phyloP scores from a whole-genome alignment of 1,140 invertebrate genomes.

The Belonocnema kinseyi region DNA sequence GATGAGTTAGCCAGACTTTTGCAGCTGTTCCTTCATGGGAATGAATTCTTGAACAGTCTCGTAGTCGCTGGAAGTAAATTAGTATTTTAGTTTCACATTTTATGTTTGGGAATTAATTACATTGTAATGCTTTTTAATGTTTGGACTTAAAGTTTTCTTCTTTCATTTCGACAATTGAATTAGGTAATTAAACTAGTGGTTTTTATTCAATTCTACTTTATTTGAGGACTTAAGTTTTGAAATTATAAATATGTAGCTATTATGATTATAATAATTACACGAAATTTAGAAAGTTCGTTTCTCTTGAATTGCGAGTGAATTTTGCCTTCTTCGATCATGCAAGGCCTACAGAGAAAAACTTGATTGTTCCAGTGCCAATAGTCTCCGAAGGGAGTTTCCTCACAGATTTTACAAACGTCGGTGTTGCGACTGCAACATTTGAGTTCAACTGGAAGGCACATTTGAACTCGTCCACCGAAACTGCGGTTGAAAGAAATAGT shows the following conservation, averaged over 20 bases:
- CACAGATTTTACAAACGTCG: constrained; percentile 63
- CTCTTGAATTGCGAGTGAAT: constrained; percentile 49
- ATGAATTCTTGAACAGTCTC: constrained; percentile 68
- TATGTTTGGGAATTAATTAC: neutral
- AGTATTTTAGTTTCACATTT: constrained; percentile 32
- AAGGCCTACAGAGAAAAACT: constrained; percentile 63
- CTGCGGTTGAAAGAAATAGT: constrained; percentile 57
- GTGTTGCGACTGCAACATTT: constrained; percentile 64
- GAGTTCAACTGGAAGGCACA: constrained; percentile 64
- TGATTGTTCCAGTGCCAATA: constrained; percentile 68
- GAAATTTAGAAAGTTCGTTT: constrained; percentile 56
- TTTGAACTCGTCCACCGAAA: constrained; percentile 64
- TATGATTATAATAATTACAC: constrained; percentile 48
- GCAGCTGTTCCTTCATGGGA: constrained; percentile 65
- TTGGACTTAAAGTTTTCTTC: neutral
- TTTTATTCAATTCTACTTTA: neutral
- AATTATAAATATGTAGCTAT: constrained; percentile 33
- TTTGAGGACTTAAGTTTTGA: neutral
- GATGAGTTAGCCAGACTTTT: constrained; percentile 66
- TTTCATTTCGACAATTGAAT: neutral
- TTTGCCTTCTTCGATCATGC: constrained; percentile 58
- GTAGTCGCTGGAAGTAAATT: constrained; percentile 62
- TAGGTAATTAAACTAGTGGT: too few species aligned
- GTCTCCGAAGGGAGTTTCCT: constrained; percentile 60
- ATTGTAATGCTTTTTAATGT: neutral